Percentiles rank a stretch among this genome's conserved stretches.
Conservation (phyloP, 2,113 vertebrate species). For the Puffinus mauretanicus region DNA sequence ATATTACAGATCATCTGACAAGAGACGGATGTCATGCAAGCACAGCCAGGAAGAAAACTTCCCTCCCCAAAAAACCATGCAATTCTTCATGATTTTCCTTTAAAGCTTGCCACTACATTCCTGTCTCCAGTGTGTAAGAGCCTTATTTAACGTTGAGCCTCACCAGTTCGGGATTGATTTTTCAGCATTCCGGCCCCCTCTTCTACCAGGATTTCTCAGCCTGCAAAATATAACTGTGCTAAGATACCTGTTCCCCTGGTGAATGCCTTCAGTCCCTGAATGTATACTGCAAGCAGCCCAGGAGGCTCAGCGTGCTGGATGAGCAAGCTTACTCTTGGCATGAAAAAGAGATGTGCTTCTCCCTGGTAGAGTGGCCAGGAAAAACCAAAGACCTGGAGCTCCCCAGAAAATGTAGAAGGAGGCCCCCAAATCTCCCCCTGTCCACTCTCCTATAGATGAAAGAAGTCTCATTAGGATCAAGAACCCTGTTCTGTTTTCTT, state of each 20-base stretch:
- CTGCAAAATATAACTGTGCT: fast-evolving
- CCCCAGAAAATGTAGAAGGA: background rate
- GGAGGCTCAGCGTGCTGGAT: background rate
- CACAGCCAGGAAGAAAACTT: background rate
- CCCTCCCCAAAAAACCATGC: background rate
- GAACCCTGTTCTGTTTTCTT: background rate
- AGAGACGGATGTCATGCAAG: background rate
- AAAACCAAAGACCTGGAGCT: background rate
- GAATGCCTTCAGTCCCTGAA: background rate
- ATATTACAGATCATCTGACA: background rate
- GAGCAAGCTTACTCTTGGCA: background rate
- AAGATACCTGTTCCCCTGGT: background rate
- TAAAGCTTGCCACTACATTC: background rate
- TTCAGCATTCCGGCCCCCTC: background rate
- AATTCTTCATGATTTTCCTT: background rate
- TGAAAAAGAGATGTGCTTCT: background rate
- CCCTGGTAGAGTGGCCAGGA: background rate
- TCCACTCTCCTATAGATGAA: background rate
- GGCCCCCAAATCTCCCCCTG: background rate
- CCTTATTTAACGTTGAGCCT: background rate
- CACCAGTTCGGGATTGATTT: background rate
- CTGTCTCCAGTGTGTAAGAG: background rate
- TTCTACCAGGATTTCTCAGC: background rate
- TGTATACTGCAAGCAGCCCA: background rate
- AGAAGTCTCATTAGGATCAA: background rate